Percentiles rank a stretch among this genome's conserved stretches.
phyloP scores from a whole-genome alignment of 2,888 invertebrate genomes.

The Teinopalpus imperialis region DNA sequence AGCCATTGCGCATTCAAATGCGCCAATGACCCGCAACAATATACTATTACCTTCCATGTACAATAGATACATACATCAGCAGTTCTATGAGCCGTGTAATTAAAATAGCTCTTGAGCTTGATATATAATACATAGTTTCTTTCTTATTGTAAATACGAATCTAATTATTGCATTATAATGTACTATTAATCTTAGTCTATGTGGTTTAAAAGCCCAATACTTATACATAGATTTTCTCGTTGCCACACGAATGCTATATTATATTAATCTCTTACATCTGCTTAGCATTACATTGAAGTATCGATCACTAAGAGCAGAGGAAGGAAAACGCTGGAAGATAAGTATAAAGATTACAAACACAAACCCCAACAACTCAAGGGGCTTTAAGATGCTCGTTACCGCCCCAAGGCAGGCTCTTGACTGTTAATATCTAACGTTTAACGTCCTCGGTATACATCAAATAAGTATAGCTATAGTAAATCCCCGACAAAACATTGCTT shows the following conservation, averaged over 20 bases:
- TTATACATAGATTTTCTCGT: no score
- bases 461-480: background rate
- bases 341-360: constrained; percentile 21
- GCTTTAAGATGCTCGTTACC: constrained; percentile 17
- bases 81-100: background rate
- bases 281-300: constrained; percentile 15
- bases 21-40: constrained; percentile 24
- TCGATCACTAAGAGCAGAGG: constrained; percentile 3
- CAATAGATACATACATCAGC: constrained; percentile 7
- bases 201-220: no score
- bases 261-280: constrained; percentile 15
- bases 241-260: no score
- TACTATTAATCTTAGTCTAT: no score
- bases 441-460: constrained; percentile 5
- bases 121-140: no score
- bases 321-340: constrained; percentile 11
- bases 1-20: constrained; percentile 24
- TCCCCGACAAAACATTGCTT: background rate
- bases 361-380: constrained; percentile 19
- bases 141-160: no score
- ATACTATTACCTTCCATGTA: constrained; percentile 6
- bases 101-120: constrained; percentile 1
- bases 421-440: constrained; percentile 18
- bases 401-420: constrained; percentile 20
- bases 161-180: no score